These are phyloP conservation scores for Cyphomyrus discorhynchus DNA, from an alignment of 2,113 vertebrate genomes.

Conservation along the genomic window DNA sequence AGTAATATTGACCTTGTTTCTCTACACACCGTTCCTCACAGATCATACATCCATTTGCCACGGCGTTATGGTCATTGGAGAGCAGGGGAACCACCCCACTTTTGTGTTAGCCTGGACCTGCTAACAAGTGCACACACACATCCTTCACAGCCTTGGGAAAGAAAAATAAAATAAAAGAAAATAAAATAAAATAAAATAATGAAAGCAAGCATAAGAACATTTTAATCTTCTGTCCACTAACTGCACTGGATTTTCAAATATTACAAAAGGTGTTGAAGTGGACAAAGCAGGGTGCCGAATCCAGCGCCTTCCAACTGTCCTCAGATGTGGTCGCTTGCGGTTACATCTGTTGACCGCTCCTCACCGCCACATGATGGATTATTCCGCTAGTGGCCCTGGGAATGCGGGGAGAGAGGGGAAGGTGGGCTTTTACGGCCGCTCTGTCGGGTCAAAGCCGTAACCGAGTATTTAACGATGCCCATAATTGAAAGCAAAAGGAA, in stretches of 20 bases:
- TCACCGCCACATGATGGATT: slow-evolving; percentile 62
- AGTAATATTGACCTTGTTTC: background rate
- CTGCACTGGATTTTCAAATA: background rate
- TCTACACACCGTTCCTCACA: background rate
- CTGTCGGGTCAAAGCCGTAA: slow-evolving; percentile 5
- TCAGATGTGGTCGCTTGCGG: slow-evolving; percentile 62
- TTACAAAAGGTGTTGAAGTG: background rate
- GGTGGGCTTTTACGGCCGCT: background rate
- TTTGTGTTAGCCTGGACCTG: background rate
- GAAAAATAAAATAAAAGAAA: background rate
- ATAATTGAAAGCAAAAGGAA: slow-evolving; percentile 15
- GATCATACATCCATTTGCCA: background rate
- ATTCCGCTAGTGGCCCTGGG: slow-evolving; percentile 37
- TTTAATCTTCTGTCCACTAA: background rate
- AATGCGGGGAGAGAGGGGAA: slow-evolving; percentile 38
- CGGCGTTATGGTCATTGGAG: background rate
- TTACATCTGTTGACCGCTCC: slow-evolving; percentile 57
- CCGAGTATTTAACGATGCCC: slow-evolving; percentile 18
- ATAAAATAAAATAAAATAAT: background rate
- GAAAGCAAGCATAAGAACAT: background rate
- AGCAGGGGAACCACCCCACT: background rate
- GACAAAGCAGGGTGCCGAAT: background rate
- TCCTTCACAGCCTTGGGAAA: background rate
- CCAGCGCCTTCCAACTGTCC: slow-evolving; percentile 28
- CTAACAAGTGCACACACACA: slow-evolving; percentile 16